A percentile compares a stretch with the other conserved stretches of the same genome.
phyloP scores from a whole-genome alignment of 2,888 invertebrate genomes.

The Scelioninae gen. 1 region DNA sequence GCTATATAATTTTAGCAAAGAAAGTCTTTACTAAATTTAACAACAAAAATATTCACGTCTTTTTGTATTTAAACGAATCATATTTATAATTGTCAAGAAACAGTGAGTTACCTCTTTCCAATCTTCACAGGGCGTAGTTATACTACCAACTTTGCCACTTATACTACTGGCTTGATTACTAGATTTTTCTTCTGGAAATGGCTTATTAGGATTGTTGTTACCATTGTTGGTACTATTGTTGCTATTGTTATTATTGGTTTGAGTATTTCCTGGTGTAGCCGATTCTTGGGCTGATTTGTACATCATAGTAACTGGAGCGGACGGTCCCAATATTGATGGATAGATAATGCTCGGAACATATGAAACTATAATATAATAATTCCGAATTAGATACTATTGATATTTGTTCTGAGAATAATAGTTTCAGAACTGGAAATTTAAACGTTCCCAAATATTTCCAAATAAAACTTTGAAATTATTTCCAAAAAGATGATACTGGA shows the following conservation, averaged over 20 bases:
- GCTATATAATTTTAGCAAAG: too few species aligned
- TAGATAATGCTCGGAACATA: slow-evolving; percentile 87
- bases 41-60: too few species aligned
- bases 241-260: slow-evolving; percentile 35
- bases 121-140: slow-evolving; percentile 86
- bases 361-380: slow-evolving; percentile 85
- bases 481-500: background rate
- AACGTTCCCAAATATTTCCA: too few species aligned
- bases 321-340: slow-evolving; percentile 84
- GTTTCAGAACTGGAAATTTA: too few species aligned
- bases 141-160: slow-evolving; percentile 86
- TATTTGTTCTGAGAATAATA: too few species aligned
- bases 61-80: too few species aligned
- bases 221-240: slow-evolving; percentile 34
- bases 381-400: too few species aligned
- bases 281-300: slow-evolving; percentile 86
- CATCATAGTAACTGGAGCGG: slow-evolving; percentile 84
- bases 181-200: slow-evolving; percentile 15
- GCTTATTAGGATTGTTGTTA: background rate
- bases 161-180: slow-evolving; percentile 76
- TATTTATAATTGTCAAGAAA: too few species aligned
- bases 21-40: too few species aligned
- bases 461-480: too few species aligned
- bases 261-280: slow-evolving; percentile 69
- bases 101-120: slow-evolving; percentile 85